These are phyloP conservation scores for Rambutsinella grinnellia DNA, from an alignment of 2,888 invertebrate species.

Conservation along the genomic window DNA sequence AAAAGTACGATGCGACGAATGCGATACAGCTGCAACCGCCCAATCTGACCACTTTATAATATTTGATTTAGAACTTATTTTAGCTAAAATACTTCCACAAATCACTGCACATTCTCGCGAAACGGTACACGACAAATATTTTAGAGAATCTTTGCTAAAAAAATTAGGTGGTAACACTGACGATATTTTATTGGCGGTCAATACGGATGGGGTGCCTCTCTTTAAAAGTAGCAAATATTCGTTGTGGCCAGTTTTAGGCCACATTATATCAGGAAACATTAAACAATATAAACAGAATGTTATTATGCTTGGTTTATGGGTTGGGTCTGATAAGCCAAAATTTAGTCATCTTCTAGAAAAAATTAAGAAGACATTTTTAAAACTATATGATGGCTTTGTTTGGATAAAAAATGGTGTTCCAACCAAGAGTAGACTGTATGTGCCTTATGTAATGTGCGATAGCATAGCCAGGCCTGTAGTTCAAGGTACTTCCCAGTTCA, in stretches of 20 bases:
- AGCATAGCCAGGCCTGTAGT: background rate
- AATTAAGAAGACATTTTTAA: background rate
- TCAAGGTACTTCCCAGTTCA: slow-evolving; percentile 10
- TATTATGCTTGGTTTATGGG: background rate
- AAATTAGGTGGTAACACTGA: too few species aligned
- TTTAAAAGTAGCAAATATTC: background rate
- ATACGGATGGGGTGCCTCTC: slow-evolving; percentile 1
- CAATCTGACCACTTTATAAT: too few species aligned
- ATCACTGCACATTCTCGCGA: too few species aligned
- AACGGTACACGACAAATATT: too few species aligned
- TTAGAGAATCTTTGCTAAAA: too few species aligned
- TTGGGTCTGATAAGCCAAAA: background rate
- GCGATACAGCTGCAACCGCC: too few species aligned
- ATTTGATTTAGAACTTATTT: too few species aligned
- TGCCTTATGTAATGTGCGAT: background rate
- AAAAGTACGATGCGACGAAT: too few species aligned
- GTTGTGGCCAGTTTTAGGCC: background rate
- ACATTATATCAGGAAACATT: background rate
- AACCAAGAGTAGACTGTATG: background rate
- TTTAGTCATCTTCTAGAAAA: background rate
- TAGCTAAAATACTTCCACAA: too few species aligned
- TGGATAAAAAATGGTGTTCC: background rate
- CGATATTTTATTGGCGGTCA: background rate
- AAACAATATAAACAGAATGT: too few species aligned
- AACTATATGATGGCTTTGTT: too few species aligned